Evolutionary conservation across 2,113 vertebrate species (phyloP), one percentile per base, ranked within the genome.

Genomic region (Istiophorus platypterus): DNA sequence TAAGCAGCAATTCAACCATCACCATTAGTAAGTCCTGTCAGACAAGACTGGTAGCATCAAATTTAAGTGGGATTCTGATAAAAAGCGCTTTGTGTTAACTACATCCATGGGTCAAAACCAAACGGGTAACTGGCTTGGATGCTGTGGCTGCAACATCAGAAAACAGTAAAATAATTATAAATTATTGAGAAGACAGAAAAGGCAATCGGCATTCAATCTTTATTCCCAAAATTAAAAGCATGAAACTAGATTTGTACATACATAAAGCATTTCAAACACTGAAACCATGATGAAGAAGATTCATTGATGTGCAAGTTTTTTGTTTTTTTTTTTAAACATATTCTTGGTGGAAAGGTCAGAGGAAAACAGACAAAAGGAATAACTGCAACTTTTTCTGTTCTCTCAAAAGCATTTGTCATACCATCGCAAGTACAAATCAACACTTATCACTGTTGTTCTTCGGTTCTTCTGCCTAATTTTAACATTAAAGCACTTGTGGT

Each of bases 401-500:
- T 72, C 22, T 64, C 22, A 31, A 72, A 72, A 71, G 5, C 47
- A 20, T 49, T 3, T 5, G 0, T 75, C 13, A 59, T 17, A 22
- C 34, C 57, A 41, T 67, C 61, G 71, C 52, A 66, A 29, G n/a
- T 41, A 59, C 20, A 37, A 34, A 37, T 39, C 8, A 0, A 8
- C 34, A 13, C 17, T 54, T 17, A 9, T 42, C 42, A 34, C 14
- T 56, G 37, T 58, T 27, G 14, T 45, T 39, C 22, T 11, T 61
- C 39, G 45, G 1, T 57, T 39, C 31, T 22, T 58, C 51, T 69
- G 49, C 84, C 20, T 59, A 29, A 66, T 74, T 78, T 76, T 49
- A 82, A 85, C 73, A 76, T 90, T 93, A 93, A 94, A 93, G 93
- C 93, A 93, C 93, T 92, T 90, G 78, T 90, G 92, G 91, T 89